A percentile compares a stretch with the other conserved stretches of the same genome.
Evolutionary conservation across 2,113 vertebrate genomes (phyloP).

Genomic region (Nycticorax nycticorax): DNA sequence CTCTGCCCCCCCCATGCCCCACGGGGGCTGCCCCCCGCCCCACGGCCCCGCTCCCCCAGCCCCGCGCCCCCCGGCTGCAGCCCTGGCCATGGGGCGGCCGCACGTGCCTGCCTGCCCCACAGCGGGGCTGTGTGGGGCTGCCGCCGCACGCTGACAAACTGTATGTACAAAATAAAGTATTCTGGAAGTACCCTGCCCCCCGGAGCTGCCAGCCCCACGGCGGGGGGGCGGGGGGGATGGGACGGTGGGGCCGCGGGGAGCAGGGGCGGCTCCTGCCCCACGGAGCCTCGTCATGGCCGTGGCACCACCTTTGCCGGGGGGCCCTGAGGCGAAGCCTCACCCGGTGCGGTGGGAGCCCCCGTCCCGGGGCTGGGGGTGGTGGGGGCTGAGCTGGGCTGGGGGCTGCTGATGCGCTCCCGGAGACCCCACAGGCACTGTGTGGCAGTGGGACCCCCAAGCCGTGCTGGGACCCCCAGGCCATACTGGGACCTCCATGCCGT

Average conservation of each 20-base stretch:
- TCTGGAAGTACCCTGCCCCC: neutral
- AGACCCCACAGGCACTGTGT: neutral
- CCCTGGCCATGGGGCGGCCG: neutral
- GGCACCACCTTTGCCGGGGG: neutral
- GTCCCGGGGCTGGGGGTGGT: neutral
- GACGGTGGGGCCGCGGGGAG: too few relatives aligned
- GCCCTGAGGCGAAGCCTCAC: neutral
- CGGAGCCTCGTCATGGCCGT: neutral
- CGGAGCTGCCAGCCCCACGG: neutral
- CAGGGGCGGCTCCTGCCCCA: neutral
- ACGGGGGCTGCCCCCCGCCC: too few relatives aligned
- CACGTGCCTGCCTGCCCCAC: neutral
- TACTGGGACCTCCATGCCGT: too few relatives aligned
- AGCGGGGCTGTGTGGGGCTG: neutral
- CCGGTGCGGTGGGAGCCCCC: neutral
- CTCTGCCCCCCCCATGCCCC: too few relatives aligned
- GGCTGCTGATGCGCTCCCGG: neutral
- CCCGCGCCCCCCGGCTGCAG: neutral
- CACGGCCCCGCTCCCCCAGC: too few relatives aligned
- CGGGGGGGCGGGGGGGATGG: too few relatives aligned
- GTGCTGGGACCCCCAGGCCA: too few relatives aligned
- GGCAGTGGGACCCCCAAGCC: neutral
- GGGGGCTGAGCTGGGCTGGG: too few relatives aligned
- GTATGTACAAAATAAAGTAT: constrained; percentile 55
- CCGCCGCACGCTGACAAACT: neutral